These are phyloP conservation scores for Montipora capitata DNA, from an alignment of 92 coral and sea anemone genomes.

Conservation along the genomic window DNA sequence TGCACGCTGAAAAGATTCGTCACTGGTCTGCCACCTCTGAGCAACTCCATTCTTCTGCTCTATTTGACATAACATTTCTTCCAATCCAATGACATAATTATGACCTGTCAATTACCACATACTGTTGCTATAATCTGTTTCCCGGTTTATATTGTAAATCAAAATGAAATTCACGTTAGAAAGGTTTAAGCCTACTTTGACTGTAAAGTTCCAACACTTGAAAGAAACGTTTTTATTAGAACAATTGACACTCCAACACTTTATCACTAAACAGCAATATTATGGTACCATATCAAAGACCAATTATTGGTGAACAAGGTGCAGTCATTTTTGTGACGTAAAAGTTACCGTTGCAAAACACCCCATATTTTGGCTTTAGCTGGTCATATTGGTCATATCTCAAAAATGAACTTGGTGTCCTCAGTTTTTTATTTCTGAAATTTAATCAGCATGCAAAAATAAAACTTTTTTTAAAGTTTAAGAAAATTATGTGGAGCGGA, in stretches of 20 bases:
- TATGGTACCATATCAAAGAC: too few relatives aligned
- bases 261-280: too few relatives aligned
- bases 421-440: too few relatives aligned
- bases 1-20: slow-evolving; percentile 34
- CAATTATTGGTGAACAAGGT: too few relatives aligned
- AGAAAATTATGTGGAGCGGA: neutral
- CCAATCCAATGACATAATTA: slow-evolving; percentile 30
- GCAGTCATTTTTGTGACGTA: too few relatives aligned
- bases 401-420: too few relatives aligned
- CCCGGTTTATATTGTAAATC: neutral
- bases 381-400: slow-evolving; percentile 34
- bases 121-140: neutral
- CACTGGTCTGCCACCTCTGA: slow-evolving; percentile 36
- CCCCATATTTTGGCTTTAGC: neutral
- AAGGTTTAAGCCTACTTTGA: neutral
- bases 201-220: neutral
- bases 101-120: neutral
- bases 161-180: neutral
- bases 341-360: too few relatives aligned
- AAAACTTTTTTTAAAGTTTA: too few relatives aligned
- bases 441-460: too few relatives aligned
- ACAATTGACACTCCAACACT: too few relatives aligned
- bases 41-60: slow-evolving; percentile 19
- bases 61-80: slow-evolving; percentile 30
- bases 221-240: too few relatives aligned